Percentiles rank a stretch among this genome's conserved stretches.
phyloP scores from a whole-genome alignment of 1,140 invertebrate species.

The Holcopasites calliopsidis region DNA sequence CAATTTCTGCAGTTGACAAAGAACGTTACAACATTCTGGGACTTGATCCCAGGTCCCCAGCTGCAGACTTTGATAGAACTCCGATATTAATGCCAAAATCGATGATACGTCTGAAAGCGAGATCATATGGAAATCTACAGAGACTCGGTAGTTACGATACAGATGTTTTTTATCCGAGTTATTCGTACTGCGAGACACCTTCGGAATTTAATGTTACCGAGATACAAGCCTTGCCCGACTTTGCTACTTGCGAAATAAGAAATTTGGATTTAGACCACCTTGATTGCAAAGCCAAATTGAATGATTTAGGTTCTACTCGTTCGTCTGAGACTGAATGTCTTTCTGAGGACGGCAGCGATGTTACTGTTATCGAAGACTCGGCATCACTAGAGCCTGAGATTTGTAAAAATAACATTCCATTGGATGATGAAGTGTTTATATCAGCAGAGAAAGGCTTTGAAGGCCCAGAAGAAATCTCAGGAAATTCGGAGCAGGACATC shows the following conservation, averaged over 20 bases:
- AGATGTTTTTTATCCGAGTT: conserved; percentile 33
- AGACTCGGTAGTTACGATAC: conserved; percentile 38
- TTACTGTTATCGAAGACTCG: conserved; percentile 28
- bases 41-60: conserved; percentile 73
- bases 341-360: conserved; percentile 27
- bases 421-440: conserved; percentile 1
- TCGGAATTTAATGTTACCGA: conserved; percentile 56
- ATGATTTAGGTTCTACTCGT: not conserved
- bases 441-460: not conserved
- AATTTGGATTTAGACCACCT: not conserved
- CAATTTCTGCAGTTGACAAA: conserved; percentile 39
- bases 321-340: not conserved
- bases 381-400: not conserved
- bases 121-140: conserved; percentile 37
- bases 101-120: conserved; percentile 37
- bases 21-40: conserved; percentile 48
- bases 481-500: not conserved
- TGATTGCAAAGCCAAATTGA: not conserved
- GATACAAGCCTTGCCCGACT: conserved; percentile 63
- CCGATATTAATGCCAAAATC: conserved; percentile 70
- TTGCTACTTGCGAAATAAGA: not conserved
- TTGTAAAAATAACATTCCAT: not conserved
- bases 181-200: conserved; percentile 62
- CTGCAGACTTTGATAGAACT: conserved; percentile 71
- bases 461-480: not conserved